phyloP scores from a whole-genome alignment of 2,888 invertebrate genomes.

The Embidobia sp. region DNA sequence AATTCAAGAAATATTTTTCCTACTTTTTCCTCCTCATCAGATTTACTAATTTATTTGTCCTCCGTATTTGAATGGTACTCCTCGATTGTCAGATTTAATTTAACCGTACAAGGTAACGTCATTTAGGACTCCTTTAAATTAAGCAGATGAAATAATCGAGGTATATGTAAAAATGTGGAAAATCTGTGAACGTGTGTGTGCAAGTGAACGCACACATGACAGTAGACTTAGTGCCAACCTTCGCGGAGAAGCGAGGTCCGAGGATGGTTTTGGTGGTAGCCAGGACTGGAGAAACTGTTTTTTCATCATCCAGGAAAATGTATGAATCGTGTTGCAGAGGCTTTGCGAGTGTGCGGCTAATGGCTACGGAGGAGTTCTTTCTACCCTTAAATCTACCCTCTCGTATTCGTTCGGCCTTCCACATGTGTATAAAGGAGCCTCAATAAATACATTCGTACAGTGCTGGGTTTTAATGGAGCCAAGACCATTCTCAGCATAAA shows the following conservation, averaged over 20 bases:
- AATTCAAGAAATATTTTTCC: no score
- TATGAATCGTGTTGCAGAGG: conserved; percentile 80
- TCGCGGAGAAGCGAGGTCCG: conserved; percentile 59
- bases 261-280: conserved; percentile 68
- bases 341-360: conserved; percentile 79
- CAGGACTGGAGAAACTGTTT: conserved; percentile 71
- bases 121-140: background rate
- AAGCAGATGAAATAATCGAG: conserved; percentile 30
- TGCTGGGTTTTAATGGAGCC: conserved; percentile 70
- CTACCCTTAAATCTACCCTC: conserved; percentile 77
- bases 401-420: conserved; percentile 66
- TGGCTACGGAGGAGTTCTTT: conserved; percentile 76
- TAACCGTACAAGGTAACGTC: background rate
- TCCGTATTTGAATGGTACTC: no score
- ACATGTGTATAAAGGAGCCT: conserved; percentile 70
- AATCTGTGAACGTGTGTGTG: conserved; percentile 31
- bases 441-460: conserved; percentile 67
- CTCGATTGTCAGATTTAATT: no score
- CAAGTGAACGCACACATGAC: conserved; percentile 52
- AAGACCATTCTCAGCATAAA: conserved; percentile 62
- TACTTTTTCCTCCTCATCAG: no score
- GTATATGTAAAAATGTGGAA: conserved; percentile 42
- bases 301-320: conserved; percentile 79
- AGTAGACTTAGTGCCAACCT: conserved; percentile 64
- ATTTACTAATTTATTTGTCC: no score